Evolutionary conservation across 2,888 invertebrate genomes (phyloP), one percentile per base, ranked within the genome.

Genomic region (Rugalucina vietnamica): DNA sequence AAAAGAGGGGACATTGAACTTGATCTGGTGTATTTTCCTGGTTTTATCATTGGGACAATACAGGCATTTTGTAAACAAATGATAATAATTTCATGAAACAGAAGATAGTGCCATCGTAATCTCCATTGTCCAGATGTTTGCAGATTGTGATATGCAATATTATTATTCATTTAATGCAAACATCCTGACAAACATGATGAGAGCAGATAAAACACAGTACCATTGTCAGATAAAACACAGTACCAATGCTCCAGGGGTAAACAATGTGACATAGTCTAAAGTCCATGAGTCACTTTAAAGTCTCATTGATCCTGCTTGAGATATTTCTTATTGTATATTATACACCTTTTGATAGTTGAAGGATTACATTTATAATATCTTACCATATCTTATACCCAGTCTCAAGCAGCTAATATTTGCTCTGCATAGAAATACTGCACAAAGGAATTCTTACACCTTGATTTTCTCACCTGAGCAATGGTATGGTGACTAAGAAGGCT

Each of bases 51-150:
- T n/a, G n/a, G n/a, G n/a, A n/a, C n/a, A n/a, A n/a, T n/a, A n/a
- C n/a, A n/a, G n/a, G n/a, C n/a, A n/a, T n/a, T n/a, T n/a, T n/a
- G 24, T 24, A 32, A 32, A 65, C 34, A 65, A 34, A 8, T 34
- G 65, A 34, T 34, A 34, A 65, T 65, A 65, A n/a, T 65, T 65
- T 65, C 65, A 32, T 24, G 65, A 29, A n/a, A 32, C 8, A 65
- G 18, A 32, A 34, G 65, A 65, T 65, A 65, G 65, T 21, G 21
- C 34, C 43, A 43, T 43, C 10, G 43, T 43, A 43, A 43, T 43
- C 43, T 43, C 65, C 34, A 65, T 65, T 65, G 65, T 65, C 65
- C 29, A 24, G 65, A 34, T 65, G 18, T 65, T 60, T 65, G 29
- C 29, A 5, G 10, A 65, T 65, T 24, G 27, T 34, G 65, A 65